Conservation (phyloP, 2,888 invertebrate species). For the Athalia cordata region DNA sequence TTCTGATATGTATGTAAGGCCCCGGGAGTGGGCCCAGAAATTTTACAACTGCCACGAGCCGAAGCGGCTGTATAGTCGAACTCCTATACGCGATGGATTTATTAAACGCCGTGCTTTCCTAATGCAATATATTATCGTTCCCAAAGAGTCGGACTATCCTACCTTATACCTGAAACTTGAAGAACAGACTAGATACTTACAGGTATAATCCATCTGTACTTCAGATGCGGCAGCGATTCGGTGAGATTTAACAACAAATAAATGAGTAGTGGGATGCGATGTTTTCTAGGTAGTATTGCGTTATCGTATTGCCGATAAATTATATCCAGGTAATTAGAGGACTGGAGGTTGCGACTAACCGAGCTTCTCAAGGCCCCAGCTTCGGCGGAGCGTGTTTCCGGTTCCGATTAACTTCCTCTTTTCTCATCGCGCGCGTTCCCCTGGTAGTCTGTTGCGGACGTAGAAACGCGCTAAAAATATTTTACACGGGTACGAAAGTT, state of each 20-base stretch:
- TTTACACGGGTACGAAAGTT: background rate
- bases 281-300: slow-evolving; percentile 10
- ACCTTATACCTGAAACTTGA: background rate
- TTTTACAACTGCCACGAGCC: slow-evolving; percentile 37
- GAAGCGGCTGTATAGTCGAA: background rate
- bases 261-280: background rate
- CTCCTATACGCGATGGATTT: background rate
- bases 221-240: too few relatives aligned
- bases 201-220: background rate
- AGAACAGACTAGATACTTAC: background rate
- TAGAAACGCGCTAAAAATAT: background rate
- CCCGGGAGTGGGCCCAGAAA: slow-evolving; percentile 20
- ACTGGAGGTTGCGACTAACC: slow-evolving; percentile 29
- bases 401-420: slow-evolving; percentile 74
- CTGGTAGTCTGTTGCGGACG: background rate
- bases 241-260: background rate
- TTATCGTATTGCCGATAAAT: slow-evolving; percentile 36
- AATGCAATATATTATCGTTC: background rate
- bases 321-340: slow-evolving; percentile 37
- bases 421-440: slow-evolving; percentile 55
- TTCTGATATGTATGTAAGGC: slow-evolving; percentile 50
- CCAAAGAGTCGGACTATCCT: background rate
- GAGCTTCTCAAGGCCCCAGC: slow-evolving; percentile 46
- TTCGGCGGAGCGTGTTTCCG: slow-evolving; percentile 60
- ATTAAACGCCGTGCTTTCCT: too few relatives aligned